phyloP scores from a whole-genome alignment of 1,140 invertebrate genomes.

The Teleogryllus occipitalis region DNA sequence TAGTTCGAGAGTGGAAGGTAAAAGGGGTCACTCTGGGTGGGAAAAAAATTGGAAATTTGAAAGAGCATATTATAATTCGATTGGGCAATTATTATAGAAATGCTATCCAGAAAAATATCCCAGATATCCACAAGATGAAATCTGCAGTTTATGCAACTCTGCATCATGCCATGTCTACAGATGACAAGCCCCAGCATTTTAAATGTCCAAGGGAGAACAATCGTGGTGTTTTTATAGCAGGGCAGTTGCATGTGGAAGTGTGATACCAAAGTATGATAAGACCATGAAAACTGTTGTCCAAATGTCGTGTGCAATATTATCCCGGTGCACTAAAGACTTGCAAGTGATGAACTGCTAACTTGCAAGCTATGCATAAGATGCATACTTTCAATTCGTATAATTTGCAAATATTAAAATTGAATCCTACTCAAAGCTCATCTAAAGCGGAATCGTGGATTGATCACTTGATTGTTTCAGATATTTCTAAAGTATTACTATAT shows the following conservation, averaged over 20 bases:
- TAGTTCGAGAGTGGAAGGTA: background rate
- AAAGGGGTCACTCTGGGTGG: too few relatives aligned
- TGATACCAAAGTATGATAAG: background rate
- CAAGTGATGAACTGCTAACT: slow-evolving; percentile 5
- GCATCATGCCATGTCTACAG: slow-evolving; percentile 17
- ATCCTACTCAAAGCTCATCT: too few relatives aligned
- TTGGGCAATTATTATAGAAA: background rate
- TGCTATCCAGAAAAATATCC: background rate
- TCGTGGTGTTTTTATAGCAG: slow-evolving; percentile 24
- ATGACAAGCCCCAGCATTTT: slow-evolving; percentile 21
- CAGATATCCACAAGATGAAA: background rate
- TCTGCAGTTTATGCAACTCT: background rate
- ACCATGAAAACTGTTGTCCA: background rate
- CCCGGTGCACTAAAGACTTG: too few relatives aligned
- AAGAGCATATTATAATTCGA: background rate
- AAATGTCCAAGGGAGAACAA: slow-evolving; percentile 23
- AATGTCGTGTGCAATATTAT: too few relatives aligned
- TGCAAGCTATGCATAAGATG: too few relatives aligned
- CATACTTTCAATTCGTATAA: too few relatives aligned
- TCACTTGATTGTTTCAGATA: too few relatives aligned
- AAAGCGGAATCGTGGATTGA: too few relatives aligned
- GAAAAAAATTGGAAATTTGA: background rate
- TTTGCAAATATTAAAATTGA: too few relatives aligned
- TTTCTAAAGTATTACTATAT: too few relatives aligned
- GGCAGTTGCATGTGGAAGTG: slow-evolving; percentile 7